Evolutionary conservation across 2,113 vertebrate genomes (phyloP), one percentile per base, ranked within the genome.

Genomic region (Nanorana parkeri): DNA sequence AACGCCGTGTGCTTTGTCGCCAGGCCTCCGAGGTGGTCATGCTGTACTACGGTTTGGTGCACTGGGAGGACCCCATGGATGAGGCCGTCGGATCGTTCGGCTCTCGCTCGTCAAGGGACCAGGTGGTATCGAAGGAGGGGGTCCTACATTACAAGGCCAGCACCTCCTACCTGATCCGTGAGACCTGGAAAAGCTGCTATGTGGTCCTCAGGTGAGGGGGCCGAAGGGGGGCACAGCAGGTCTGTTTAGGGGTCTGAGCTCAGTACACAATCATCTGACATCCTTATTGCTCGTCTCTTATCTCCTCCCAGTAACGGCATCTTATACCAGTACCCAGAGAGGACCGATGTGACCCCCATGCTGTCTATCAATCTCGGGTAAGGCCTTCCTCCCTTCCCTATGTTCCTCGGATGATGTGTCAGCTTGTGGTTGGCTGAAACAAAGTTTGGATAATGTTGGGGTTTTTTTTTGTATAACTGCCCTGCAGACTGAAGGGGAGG

Each of bases 61-160:
- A 99, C 90, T 99, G 98, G 98, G 97, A 99, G 20, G 98, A 99
- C 90, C 97, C 97, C 24, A 85, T 93, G 91, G 97, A 99, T 0
- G 91, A 94, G 79, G 72, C 84, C 0, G 66, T 95, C 85, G 93
- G 93, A 17, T 90, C 94, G 0, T 8, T 83, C 36, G 86, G 83
- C 15, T 89, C 29, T 17, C 88, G 87, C 47, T 69, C 78, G 19
- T 86, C 87, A 0, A 68, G 80, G 0, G 90, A 86, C 1, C 88
- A 87, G 0, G 0, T 87, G 0, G 87, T 92, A 87, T 92, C 91
- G 68, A 99, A 98, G 86, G 98, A 99, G 0, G 98, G 97, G n/a
- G 1, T 90, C 72, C 86, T 99, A 73, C 90, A 94, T 77, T 99
- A 96, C 92, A 94, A 94, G 81, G 93, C 95, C 0, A 95, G 96